Conservation (phyloP, 2,797 vertebrate species). For the Spinibarbus caldwelli region DNA sequence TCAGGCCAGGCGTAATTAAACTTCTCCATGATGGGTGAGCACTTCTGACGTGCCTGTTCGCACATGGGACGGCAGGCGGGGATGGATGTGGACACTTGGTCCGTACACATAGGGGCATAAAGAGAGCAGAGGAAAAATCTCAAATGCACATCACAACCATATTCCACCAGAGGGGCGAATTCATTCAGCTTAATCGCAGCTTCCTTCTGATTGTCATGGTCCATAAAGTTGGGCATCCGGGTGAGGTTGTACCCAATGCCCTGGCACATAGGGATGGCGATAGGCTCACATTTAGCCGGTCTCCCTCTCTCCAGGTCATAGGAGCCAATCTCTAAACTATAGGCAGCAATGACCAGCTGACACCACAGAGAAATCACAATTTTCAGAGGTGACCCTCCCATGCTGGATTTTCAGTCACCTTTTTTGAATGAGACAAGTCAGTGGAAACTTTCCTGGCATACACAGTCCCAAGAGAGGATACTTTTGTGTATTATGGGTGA, state of each 20-base stretch:
- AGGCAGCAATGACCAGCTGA: conserved; percentile 79
- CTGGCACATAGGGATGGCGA: conserved; percentile 95
- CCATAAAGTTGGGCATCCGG: conserved; percentile 97
- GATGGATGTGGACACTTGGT: conserved; percentile 96
- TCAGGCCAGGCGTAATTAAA: conserved; percentile 98
- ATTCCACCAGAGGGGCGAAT: conserved; percentile 94
- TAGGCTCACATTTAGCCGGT: conserved; percentile 90
- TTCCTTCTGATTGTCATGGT: conserved; percentile 92
- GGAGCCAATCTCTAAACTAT: conserved; percentile 85
- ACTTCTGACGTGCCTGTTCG: conserved; percentile 91
- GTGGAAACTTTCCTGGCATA: conserved; percentile 22
- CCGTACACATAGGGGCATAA: conserved; percentile 97
- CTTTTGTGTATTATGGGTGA: conserved; percentile 10
- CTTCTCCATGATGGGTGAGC: conserved; percentile 96
- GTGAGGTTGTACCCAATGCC: conserved; percentile 99
- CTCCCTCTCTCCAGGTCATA: conserved; percentile 88
- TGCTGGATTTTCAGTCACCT: conserved; percentile 66
- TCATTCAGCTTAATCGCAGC: conserved; percentile 94
- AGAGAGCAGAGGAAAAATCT: conserved; percentile 99
- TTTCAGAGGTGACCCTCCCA: conserved; percentile 79
- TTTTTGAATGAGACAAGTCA: conserved; percentile 33
- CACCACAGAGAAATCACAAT: conserved; percentile 80
- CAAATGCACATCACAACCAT: conserved; percentile 95
- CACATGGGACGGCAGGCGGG: conserved; percentile 98
- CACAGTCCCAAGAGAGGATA: conserved; percentile 17